phyloP scores from a whole-genome alignment of 2,113 vertebrate species.

The Anthoscopus minutus region DNA sequence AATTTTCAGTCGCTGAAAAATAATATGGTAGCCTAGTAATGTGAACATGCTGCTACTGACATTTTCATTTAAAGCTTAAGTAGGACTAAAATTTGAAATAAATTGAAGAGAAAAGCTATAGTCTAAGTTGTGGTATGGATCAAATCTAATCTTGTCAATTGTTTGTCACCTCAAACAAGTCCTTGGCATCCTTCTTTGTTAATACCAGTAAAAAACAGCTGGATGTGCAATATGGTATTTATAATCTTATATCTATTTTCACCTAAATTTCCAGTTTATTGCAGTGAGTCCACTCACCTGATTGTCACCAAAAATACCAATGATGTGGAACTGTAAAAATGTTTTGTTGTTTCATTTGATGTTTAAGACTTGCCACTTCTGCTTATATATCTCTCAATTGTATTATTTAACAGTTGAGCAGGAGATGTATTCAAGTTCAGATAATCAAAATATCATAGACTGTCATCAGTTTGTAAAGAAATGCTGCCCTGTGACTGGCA shows the following conservation, averaged over 20 bases:
- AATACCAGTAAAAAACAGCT: not conserved
- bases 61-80: not conserved
- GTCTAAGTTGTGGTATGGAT: not conserved
- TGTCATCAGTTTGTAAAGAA: not conserved
- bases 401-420: not conserved
- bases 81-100: not conserved
- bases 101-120: not conserved
- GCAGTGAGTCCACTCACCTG: not conserved
- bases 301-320: not conserved
- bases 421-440: not conserved
- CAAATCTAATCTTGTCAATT: not conserved
- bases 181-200: not conserved
- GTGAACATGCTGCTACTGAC: not conserved
- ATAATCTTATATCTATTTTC: not conserved
- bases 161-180: not conserved
- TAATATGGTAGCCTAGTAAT: not conserved
- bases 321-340: not conserved
- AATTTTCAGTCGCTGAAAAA: not conserved
- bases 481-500: not conserved
- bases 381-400: not conserved
- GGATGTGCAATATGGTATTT: not conserved
- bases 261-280: not conserved
- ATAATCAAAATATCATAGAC: not conserved
- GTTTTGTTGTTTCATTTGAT: not conserved
- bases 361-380: not conserved